phyloP scores from a whole-genome alignment of 1,140 invertebrate genomes.

The Drosophila arizonae region DNA sequence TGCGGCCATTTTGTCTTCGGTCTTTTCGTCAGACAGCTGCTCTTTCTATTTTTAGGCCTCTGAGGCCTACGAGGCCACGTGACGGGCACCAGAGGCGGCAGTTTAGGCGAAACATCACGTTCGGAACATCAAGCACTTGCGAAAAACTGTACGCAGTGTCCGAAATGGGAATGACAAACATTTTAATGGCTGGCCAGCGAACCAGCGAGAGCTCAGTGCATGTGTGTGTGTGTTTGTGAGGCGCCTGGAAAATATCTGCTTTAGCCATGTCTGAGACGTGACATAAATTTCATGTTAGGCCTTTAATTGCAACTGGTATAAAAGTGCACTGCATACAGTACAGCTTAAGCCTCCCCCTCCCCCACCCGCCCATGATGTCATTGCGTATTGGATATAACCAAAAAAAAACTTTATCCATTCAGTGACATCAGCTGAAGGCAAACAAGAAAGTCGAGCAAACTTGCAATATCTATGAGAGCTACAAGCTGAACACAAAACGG shows the following conservation, averaged over 20 bases:
- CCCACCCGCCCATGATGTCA: constrained; percentile 19
- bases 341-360: background rate
- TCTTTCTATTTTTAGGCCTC: constrained; percentile 25
- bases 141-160: constrained; percentile 51
- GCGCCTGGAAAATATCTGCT: constrained; percentile 30
- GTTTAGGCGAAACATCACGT: constrained; percentile 73
- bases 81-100: constrained; percentile 50
- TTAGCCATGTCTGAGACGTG: constrained; percentile 52
- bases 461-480: constrained; percentile 25
- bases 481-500: background rate
- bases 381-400: constrained; percentile 5
- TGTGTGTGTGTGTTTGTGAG: background rate
- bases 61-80: constrained; percentile 37
- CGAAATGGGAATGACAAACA: constrained; percentile 53
- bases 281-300: constrained; percentile 69
- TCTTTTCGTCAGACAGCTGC: background rate
- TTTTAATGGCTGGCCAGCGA: constrained; percentile 32
- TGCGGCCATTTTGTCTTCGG: constrained; percentile 16
- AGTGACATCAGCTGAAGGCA: constrained; percentile 32
- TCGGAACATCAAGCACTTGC: constrained; percentile 58
- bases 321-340: background rate
- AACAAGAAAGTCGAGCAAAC: constrained; percentile 17
- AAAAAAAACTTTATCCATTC: constrained; percentile 29
- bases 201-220: background rate
- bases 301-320: constrained; percentile 53